Evolutionary conservation across 2,888 invertebrate species (phyloP), one percentile per base, ranked within the genome.

Genomic region (Mythimna pallens): DNA sequence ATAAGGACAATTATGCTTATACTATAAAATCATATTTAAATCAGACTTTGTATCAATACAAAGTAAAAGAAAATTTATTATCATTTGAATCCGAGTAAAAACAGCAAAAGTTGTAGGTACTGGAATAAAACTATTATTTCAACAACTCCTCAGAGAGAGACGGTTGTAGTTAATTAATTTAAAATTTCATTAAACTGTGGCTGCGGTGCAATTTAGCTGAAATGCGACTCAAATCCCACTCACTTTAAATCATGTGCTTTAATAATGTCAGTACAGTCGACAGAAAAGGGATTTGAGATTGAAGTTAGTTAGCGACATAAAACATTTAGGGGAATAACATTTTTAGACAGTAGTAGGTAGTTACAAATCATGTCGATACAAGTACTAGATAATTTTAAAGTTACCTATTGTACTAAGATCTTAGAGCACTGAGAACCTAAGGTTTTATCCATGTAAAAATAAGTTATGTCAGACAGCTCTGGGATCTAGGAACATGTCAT

Each of bases 101-200:
- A 68, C 43, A 10, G n/a, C 34, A 3, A 70, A 74, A 73, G 59
- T 71, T 74, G n/a, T n/a, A n/a, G n/a, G n/a, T 14, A 63, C 47
- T 54, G 47, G 14, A 67, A 74, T 70, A 20, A 71, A 81, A 81
- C 73, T 67, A 67, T 70, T 73, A 73, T 74, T 76, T 36, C 57
- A 80, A 80, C 59, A 64, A 70, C 54, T 70, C 12, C 47, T 64
- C 59, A 20, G 30, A 67, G 70, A 57, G 62, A 61, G 25, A 25
- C 43, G 25, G 36, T 74, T 71, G 72, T 50, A 65, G 71, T 84
- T 81, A 80, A 83, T 86, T 86, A 81, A 83, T 80, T 80, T 83
- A 36, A 86, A 83, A 80, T 81, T 80, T 81, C 62, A 81, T 81
- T 74, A 76, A 79, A 79, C 61, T 76, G n/a, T 62, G 66, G 63